phyloP scores from a whole-genome alignment of 2,113 vertebrate genomes.

The Corydoras maculifer region DNA sequence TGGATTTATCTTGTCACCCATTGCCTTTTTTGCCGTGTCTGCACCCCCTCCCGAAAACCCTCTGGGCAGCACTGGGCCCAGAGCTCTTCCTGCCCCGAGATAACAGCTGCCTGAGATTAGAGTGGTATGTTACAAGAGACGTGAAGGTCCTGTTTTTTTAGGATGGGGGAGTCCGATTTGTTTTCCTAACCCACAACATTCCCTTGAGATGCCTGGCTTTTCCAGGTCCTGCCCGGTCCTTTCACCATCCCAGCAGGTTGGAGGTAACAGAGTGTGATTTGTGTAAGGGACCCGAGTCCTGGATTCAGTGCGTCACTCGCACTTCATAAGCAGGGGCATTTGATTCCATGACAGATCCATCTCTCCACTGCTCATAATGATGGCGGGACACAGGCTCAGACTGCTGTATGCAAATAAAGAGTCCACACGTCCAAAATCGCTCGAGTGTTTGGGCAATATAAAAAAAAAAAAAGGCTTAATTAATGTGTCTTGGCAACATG shows the following conservation, averaged over 20 bases:
- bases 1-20: conserved; percentile 68
- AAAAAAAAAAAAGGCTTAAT: no score
- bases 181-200: conserved; percentile 38
- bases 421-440: not conserved
- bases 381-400: not conserved
- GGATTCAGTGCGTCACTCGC: conserved; percentile 25
- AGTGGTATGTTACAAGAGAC: conserved; percentile 46
- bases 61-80: conserved; percentile 16
- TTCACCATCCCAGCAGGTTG: not conserved
- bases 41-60: conserved; percentile 49
- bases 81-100: conserved; percentile 50
- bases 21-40: conserved; percentile 51
- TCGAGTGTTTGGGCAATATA: not conserved
- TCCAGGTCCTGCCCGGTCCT: not conserved
- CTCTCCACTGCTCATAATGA: conserved; percentile 11
- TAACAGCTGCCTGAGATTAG: conserved; percentile 57
- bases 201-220: conserved; percentile 1
- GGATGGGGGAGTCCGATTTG: conserved; percentile 46
- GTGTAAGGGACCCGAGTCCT: conserved; percentile 27
- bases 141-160: conserved; percentile 49
- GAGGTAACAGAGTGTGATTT: not conserved
- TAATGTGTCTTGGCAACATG: no score
- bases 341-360: conserved; percentile 13
- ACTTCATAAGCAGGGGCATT: conserved; percentile 15
- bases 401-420: not conserved